Conservation (phyloP, 1,140 invertebrate genomes). For the Frieseomelitta varia region DNA sequence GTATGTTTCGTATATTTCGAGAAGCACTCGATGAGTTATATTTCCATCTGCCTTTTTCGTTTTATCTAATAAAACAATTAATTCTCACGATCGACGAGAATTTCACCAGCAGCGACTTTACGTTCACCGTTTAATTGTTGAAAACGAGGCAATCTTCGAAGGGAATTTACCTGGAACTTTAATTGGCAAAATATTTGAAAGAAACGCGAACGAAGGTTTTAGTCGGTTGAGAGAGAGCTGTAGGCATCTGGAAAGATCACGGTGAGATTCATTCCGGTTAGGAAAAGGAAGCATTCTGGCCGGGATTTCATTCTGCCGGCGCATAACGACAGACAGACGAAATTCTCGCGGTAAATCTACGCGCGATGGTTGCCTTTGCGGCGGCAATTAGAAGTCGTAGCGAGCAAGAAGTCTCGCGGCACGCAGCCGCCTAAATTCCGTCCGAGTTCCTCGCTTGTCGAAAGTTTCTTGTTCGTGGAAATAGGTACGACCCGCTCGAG, state of each 20-base stretch:
- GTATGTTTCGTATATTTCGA: too few relatives aligned
- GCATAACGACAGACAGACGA: background rate
- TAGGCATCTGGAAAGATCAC: background rate
- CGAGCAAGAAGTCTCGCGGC: conserved; percentile 25
- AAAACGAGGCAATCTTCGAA: too few relatives aligned
- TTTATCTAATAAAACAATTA: too few relatives aligned
- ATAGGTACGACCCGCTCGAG: background rate
- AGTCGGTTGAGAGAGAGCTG: background rate
- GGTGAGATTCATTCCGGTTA: background rate
- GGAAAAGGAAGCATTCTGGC: background rate
- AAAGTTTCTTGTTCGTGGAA: conserved; percentile 6
- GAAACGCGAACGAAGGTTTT: background rate
- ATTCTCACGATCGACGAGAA: too few relatives aligned
- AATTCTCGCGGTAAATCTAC: conserved; percentile 20
- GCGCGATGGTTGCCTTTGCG: background rate
- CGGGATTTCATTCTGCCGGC: conserved; percentile 23
- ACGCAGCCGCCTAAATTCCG: conserved; percentile 27
- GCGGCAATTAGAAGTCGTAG: conserved; percentile 34
- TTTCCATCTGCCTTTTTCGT: too few relatives aligned
- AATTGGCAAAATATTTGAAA: background rate
- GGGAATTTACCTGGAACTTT: background rate
- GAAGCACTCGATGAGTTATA: too few relatives aligned
- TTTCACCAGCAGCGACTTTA: too few relatives aligned
- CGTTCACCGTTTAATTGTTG: too few relatives aligned
- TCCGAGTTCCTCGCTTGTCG: conserved; percentile 18